Base-by-base conservation (phyloP, 2,113 vertebrate genomes). In the Bubo blakistoni region DNA sequence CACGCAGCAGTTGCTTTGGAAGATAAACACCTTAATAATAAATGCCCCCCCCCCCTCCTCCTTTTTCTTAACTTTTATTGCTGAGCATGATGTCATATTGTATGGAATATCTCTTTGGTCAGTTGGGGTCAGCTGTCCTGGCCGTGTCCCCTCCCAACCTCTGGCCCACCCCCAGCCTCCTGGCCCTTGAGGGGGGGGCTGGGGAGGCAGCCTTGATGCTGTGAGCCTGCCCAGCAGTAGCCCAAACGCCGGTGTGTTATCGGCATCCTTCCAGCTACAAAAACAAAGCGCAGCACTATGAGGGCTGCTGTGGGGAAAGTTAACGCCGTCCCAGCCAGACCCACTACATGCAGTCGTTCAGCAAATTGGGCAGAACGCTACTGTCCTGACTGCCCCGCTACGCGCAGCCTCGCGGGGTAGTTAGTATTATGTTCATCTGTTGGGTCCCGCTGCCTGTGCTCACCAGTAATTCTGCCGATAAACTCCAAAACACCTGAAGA, bases 1-100 rank as follows among this genome's bases (percentile, higher is more conserved):
- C 2, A 4, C 0, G 2, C 42, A 55, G 40, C 15, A 4, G 51
- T 36, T 55, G 38, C 49, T 67, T 67, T 1, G 1, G 66, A 51
- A 27, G 27, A 38, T 54, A 71, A 82, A 61, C 18, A 42, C 24
- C 36, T 59, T 40, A 21, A 17, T 47, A 38, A 81, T 29, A 47
- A 69, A 36, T 30, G 24, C 30, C 59, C 22, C 7, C 6, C n/a
- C 19, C 30, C 14, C 58, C 58, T 25, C 49, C 30, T 6, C 36
- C 42, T 38, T 44, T 49, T 52, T 58, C 29, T 42, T 42, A 40
- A 29, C 44, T 83, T 59, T 51, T 42, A 14, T n/a, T 52, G 47
- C 76, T 42, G 30, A 65, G 9, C 46, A 15, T 6, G 19, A 12
- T 1, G 2, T 71, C 11, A 3, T n/a, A 27, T 34, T 46, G 46